A percentile compares a stretch with the other conserved stretches of the same genome.
Conservation (phyloP, 2,797 vertebrate genomes). For the Pantherophis vulpinus region DNA sequence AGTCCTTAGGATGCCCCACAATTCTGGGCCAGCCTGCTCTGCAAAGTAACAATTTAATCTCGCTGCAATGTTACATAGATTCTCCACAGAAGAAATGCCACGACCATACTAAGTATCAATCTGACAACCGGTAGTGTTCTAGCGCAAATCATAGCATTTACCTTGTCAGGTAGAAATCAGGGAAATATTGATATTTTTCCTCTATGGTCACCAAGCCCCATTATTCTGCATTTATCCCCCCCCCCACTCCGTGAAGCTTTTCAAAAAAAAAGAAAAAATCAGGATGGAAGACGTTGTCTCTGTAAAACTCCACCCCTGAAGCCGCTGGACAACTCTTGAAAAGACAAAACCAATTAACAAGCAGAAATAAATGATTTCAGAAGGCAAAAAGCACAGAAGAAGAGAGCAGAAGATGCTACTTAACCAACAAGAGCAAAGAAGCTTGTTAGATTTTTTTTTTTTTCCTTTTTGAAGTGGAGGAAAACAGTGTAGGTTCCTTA, state of each 20-base stretch:
- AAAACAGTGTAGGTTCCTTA: conserved; percentile 54
- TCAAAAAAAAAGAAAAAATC: too few species aligned
- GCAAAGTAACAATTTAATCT: not conserved
- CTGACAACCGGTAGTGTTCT: not conserved
- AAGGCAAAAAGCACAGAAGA: conserved; percentile 40
- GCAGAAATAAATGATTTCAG: conserved; percentile 44
- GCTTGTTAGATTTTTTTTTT: conserved; percentile 14
- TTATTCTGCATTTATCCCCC: not conserved
- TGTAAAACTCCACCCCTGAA: too few species aligned
- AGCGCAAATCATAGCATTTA: not conserved
- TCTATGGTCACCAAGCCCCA: not conserved
- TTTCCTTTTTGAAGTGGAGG: conserved; percentile 48
- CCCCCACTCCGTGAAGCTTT: not conserved
- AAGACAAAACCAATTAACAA: conserved; percentile 23
- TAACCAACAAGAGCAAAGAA: not conserved
- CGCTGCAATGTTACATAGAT: not conserved
- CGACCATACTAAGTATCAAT: not conserved
- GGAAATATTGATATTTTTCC: not conserved
- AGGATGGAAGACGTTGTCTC: not conserved
- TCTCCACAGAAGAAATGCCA: not conserved
- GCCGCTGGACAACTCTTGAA: not conserved
- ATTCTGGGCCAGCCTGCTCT: not conserved
- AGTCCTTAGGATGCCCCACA: not conserved
- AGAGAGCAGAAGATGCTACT: not conserved
- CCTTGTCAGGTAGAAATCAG: not conserved